Base-by-base conservation (phyloP, 2,797 vertebrate species). In the Kryptolebias ocellatus region DNA sequence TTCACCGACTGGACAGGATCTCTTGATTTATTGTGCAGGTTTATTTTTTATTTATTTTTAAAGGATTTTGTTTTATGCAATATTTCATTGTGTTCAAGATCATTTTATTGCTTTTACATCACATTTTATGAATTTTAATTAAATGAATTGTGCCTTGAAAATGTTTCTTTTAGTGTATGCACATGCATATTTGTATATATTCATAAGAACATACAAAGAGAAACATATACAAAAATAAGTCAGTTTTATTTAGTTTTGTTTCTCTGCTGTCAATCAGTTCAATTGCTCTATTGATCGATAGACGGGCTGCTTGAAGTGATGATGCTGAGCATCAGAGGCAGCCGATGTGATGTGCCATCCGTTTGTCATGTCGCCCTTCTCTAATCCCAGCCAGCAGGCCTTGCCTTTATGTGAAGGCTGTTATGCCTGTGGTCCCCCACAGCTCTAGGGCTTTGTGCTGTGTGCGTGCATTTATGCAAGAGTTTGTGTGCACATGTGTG, bases 301-400 rank as follows among this genome's bases (percentile, higher is more conserved):
- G 74, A 77, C 45, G 57, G 72, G 88, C 94, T 94, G 94, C 86
- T 88, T 90, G 90, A 91, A 84, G 86, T 80, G 80, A 84, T 84
- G 85, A 87, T 95, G 94, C 90, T 93, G 66, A 79, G 77, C 70
- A 79, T 88, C 91, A 95, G 94, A 95, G 82, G 93, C 95, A 92
- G 93, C 92, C 92, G 92, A 95, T 94, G 93, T 92, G 92, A 95
- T 93, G 94, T 92, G 94, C 92, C 90, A 85, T 95, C 93, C 94
- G 95, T 96, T 90, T 95, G 94, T 89, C 86, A 81, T 71, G 92
- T 95, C 92, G 90, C 89, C 94, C 91, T 90, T 93, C 95, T 96
- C 94, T 96, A 96, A 95, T 96, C 95, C 95, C 92, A 93, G 93
- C 92, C 92, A 95, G 94, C 94, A 95, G 88, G 91, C 93, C 93